These are phyloP conservation scores for Iguana delicatissima DNA, from an alignment of 2,797 vertebrate genomes.

Conservation along the genomic window DNA sequence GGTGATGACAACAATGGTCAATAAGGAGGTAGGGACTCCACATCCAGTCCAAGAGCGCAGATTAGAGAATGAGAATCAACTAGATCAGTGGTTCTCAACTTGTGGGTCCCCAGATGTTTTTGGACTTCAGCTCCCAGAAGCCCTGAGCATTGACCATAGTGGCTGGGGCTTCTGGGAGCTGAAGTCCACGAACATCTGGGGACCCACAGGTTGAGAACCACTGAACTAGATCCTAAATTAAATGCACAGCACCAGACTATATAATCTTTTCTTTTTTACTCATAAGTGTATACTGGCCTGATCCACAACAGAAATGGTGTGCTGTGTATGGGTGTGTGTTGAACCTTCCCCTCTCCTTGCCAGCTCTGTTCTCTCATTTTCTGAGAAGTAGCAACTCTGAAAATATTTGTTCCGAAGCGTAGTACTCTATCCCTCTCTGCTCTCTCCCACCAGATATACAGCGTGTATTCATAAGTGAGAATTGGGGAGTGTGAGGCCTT, in stretches of 20 bases:
- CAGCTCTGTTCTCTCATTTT: background rate
- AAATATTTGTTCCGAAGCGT: background rate
- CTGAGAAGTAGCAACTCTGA: background rate
- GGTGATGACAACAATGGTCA: background rate
- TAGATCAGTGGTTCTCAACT: no score
- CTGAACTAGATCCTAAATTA: background rate
- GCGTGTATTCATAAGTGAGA: background rate
- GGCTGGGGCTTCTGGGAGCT: no score
- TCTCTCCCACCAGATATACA: background rate
- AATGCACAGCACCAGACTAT: background rate
- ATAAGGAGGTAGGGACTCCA: background rate
- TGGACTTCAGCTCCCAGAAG: no score
- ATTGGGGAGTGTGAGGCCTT: background rate
- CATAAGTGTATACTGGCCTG: background rate
- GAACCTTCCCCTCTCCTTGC: no score
- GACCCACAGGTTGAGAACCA: no score
- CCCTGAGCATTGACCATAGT: no score
- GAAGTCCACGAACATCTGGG: no score
- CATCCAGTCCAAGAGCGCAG: background rate
- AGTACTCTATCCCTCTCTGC: background rate
- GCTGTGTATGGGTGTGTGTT: no score
- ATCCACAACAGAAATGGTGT: no score
- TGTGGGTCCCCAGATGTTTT: no score
- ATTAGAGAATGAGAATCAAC: background rate
- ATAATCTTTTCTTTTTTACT: background rate